These are phyloP conservation scores for Nineta flava DNA, from an alignment of 2,888 invertebrate species.

Conservation along the genomic window DNA sequence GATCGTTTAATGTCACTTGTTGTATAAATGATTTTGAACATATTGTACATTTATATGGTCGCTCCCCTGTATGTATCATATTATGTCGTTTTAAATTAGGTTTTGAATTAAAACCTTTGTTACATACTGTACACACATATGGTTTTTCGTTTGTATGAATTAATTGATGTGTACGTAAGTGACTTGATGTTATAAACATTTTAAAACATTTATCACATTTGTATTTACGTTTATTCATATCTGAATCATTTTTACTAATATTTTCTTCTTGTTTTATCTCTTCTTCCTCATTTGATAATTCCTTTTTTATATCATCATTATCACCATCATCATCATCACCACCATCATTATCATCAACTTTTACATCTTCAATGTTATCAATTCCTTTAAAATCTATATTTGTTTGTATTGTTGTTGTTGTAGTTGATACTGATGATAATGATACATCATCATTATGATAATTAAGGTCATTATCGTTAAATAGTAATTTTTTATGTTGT, in stretches of 20 bases:
- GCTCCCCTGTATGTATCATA: slow-evolving; percentile 7
- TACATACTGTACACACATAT: slow-evolving; percentile 3
- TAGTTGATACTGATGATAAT: no score
- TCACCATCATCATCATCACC: neutral
- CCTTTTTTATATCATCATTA: neutral
- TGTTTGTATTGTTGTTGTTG: no score
- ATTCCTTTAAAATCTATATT: no score
- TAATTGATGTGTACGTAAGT: slow-evolving; percentile 2
- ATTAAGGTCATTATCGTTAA: no score
- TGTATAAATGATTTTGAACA: slow-evolving; percentile 6
- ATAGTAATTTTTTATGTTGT: neutral
- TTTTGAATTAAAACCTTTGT: slow-evolving; percentile 2
- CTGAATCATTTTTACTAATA: neutral
- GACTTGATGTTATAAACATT: slow-evolving; percentile 4
- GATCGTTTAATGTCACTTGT: slow-evolving; percentile 5
- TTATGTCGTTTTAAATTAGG: slow-evolving; percentile 5
- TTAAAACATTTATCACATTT: slow-evolving; percentile 2
- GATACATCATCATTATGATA: no score
- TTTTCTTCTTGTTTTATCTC: neutral
- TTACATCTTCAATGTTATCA: no score
- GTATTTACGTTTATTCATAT: neutral
- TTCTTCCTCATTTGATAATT: neutral
- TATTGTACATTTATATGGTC: slow-evolving; percentile 3
- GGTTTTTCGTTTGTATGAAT: slow-evolving; percentile 4
- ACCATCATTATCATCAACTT: neutral